These are phyloP conservation scores for Gymnoscopelus braueri DNA, from an alignment of 2,797 vertebrate species.

Conservation along the genomic window DNA sequence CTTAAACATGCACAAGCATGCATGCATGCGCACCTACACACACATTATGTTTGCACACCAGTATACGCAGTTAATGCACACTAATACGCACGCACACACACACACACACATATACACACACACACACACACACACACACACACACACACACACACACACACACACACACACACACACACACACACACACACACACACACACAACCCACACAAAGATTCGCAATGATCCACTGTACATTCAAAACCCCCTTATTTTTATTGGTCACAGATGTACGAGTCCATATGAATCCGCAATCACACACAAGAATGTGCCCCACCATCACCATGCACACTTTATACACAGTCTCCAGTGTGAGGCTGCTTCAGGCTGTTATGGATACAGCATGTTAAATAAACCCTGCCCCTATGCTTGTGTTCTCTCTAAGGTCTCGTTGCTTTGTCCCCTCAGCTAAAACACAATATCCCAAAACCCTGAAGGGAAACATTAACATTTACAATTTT, in stretches of 20 bases:
- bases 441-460: not conserved
- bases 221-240: conserved; percentile 47
- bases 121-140: conserved; percentile 34
- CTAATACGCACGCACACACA: not conserved
- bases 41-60: too few species aligned
- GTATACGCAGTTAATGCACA: not conserved
- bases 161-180: conserved; percentile 24
- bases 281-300: conserved; percentile 63
- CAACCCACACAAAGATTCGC: conserved; percentile 20
- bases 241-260: conserved; percentile 58
- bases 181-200: conserved; percentile 13
- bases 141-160: conserved; percentile 52
- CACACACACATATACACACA: too few species aligned
- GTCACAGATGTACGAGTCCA: conserved; percentile 67
- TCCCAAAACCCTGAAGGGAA: not conserved
- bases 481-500: conserved; percentile 1
- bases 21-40: too few species aligned
- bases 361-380: conserved; percentile 34
- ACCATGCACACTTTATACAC: conserved; percentile 17
- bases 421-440: too few species aligned
- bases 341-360: conserved; percentile 22
- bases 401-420: conserved; percentile 29
- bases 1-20: too few species aligned
- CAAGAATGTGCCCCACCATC: conserved; percentile 48
- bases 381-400: conserved; percentile 39